Percentiles rank a stretch among this genome's conserved stretches.
Conservation (phyloP, 2,113 vertebrate genomes). For the Planiliza haematocheilus region DNA sequence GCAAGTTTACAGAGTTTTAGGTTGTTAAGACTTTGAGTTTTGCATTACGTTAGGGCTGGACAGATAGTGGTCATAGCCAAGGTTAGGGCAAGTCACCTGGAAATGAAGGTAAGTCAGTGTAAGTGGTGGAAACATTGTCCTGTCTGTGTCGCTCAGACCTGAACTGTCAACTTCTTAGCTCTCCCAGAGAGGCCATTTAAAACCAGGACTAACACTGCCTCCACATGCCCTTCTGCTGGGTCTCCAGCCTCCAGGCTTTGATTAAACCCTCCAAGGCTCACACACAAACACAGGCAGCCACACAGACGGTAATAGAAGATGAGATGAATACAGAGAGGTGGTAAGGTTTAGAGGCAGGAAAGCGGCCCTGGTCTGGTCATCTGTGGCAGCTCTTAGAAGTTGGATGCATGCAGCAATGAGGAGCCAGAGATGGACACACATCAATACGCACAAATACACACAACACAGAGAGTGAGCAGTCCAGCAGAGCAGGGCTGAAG, state of each 20-base stretch:
- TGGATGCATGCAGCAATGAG: slow-evolving; percentile 26
- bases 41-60: too few relatives aligned
- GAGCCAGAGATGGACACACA: slow-evolving; percentile 28
- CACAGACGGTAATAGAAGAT: neutral
- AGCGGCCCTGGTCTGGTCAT: slow-evolving; percentile 19
- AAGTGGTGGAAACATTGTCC: neutral
- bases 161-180: neutral
- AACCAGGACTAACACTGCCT: slow-evolving; percentile 27
- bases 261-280: slow-evolving; percentile 21
- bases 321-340: neutral
- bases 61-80: too few relatives aligned
- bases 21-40: too few relatives aligned
- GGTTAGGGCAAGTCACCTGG: neutral
- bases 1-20: too few relatives aligned
- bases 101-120: neutral
- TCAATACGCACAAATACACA: slow-evolving; percentile 24
- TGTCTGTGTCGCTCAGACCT: neutral
- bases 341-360: neutral
- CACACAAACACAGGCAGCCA: neutral
- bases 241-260: slow-evolving; percentile 30
- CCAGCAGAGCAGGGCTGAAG: slow-evolving; percentile 67
- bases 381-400: slow-evolving; percentile 30
- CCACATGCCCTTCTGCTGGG: neutral
- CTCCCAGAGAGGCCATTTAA: slow-evolving; percentile 8
- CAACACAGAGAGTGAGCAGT: slow-evolving; percentile 20